Evolutionary conservation across 2,113 vertebrate species (phyloP).

Genomic region (Ifrita kowaldi): DNA sequence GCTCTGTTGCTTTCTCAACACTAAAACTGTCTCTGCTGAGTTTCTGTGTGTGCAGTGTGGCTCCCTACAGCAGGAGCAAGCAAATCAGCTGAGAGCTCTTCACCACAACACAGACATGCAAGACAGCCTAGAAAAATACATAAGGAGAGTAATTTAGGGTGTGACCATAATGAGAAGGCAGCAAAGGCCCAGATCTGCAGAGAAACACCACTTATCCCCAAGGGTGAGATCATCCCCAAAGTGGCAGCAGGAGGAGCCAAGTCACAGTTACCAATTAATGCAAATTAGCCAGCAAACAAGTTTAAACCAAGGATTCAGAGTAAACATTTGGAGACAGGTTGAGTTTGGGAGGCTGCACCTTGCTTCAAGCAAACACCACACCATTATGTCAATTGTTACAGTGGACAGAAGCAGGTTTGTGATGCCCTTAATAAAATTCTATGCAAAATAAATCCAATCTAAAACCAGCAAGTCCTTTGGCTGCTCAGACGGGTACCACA

Average conservation of each 20-base stretch:
- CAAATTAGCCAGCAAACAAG: neutral
- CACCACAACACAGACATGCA: neutral
- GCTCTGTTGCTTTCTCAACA: neutral
- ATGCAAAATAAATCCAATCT: neutral
- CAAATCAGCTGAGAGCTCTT: neutral
- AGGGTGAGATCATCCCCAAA: neutral
- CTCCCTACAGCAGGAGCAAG: neutral
- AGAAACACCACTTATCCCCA: neutral
- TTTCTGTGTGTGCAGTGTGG: neutral
- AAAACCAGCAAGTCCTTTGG: neutral
- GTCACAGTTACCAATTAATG: neutral
- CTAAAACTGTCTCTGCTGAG: neutral
- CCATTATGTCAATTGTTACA: accelerated
- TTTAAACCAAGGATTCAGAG: neutral
- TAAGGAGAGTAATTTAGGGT: neutral
- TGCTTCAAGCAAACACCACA: neutral
- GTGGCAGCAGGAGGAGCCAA: neutral
- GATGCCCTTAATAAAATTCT: neutral
- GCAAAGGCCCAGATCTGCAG: neutral
- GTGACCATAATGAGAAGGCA: neutral
- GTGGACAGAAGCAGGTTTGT: neutral
- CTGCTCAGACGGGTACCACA: neutral
- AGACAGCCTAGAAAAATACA: neutral
- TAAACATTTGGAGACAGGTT: neutral
- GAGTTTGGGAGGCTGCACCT: neutral